Evolutionary conservation across 2,113 vertebrate genomes (phyloP).

Genomic region (Heptranchias perlo): DNA sequence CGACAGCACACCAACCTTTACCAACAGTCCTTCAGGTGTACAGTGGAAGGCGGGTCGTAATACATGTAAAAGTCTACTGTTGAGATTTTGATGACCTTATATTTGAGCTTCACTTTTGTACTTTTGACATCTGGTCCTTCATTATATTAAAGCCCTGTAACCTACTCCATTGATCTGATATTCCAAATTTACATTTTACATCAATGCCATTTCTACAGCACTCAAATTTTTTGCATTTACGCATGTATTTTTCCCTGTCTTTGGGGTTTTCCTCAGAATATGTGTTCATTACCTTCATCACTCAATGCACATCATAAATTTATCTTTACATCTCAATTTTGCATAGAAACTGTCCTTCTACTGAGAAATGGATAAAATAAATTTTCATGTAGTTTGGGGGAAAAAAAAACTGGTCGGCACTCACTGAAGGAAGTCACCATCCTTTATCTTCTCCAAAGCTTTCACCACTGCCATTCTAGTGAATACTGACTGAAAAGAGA

Average conservation of each 20-base stretch:
- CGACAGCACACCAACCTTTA: background rate
- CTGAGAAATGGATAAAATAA: background rate
- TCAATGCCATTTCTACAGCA: background rate
- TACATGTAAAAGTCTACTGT: background rate
- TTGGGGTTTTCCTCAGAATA: background rate
- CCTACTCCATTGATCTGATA: background rate
- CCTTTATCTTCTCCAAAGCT: conserved; percentile 86
- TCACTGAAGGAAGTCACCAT: conserved; percentile 75
- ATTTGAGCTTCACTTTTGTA: background rate
- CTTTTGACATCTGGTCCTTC: background rate
- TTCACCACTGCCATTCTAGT: conserved; percentile 96
- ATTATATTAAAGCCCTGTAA: background rate
- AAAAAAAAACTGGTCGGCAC: conserved; percentile 44
- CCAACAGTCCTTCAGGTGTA: background rate
- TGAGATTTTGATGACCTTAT: background rate
- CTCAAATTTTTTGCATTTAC: background rate
- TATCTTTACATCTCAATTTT: background rate
- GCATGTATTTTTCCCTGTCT: background rate
- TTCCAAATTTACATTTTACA: background rate
- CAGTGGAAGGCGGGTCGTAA: background rate
- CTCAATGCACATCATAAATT: background rate
- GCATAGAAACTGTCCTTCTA: background rate
- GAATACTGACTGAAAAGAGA: conserved; percentile 76
- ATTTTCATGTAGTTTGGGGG: background rate
- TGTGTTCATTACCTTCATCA: background rate